Percentiles rank a stretch among this genome's conserved stretches.
These are phyloP conservation scores for Arctia plantaginis DNA, from an alignment of 2,888 invertebrate genomes.

Conservation along the genomic window DNA sequence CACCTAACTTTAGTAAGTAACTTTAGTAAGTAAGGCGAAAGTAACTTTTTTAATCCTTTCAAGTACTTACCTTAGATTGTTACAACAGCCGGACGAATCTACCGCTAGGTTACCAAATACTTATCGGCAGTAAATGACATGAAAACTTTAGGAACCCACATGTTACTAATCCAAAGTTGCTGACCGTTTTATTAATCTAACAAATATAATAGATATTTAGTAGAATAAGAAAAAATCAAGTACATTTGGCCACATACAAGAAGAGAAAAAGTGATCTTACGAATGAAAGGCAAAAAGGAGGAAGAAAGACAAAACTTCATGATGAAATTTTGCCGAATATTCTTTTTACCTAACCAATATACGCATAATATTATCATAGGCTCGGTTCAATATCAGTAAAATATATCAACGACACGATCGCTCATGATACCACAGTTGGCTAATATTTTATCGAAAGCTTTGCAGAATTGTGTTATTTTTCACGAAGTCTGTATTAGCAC, in stretches of 20 bases:
- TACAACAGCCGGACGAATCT: not conserved
- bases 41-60: constrained; percentile 18
- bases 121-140: constrained; percentile 21
- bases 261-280: constrained; percentile 28
- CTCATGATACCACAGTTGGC: constrained; percentile 13
- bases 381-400: constrained; percentile 15
- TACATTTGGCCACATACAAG: constrained; percentile 1
- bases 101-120: constrained; percentile 8
- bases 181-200: constrained; percentile 2
- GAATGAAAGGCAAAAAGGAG: constrained; percentile 27
- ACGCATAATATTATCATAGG: constrained; percentile 37
- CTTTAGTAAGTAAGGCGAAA: constrained; percentile 15
- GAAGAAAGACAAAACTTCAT: constrained; percentile 22
- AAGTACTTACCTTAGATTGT: not conserved
- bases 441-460: constrained; percentile 27
- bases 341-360: constrained; percentile 25
- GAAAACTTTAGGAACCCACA: constrained; percentile 11
- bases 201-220: constrained; percentile 5
- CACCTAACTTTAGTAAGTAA: too few relatives aligned
- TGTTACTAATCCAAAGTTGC: not conserved
- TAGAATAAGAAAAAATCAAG: constrained; percentile 17
- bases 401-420: constrained; percentile 32
- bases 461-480: constrained; percentile 12
- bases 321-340: constrained; percentile 28
- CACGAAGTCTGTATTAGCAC: not conserved